Evolutionary conservation across 2,113 vertebrate genomes (phyloP), one percentile per base, ranked within the genome.

Genomic region (Anolis carolinensis): DNA sequence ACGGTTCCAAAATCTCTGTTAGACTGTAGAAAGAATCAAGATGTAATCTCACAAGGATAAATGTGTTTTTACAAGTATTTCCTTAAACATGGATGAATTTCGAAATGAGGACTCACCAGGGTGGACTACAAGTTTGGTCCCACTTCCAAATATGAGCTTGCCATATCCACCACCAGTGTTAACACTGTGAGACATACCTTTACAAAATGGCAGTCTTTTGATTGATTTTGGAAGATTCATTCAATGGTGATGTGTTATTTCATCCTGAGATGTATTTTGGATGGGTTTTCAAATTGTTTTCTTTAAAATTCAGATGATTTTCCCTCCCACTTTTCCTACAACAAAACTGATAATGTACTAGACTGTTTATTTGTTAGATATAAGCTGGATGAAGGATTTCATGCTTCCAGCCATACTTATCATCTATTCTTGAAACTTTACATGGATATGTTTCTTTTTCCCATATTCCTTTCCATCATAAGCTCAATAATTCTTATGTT

Each of bases 131-230:
- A 94, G 88, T 55, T 80, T 1, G 16, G 91, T 93, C 8, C 94
- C 94, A 50, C 87, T 84, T 89, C 93, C 95, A 94, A 96, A 95
- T 0, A 52, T 79, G 44, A 73, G 13, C 84, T 88, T 92, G 0
- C 0, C 1, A 9, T 82, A 90, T 36, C 88, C 92, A 18, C 84
- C 91, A 11, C 80, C 84, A 88, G 21, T 44, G 39, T 44, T 2
- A 81, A 82, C 91, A 94, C 74, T 85, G 68, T 86, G 86, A 86
- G 89, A 78, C 59, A 82, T 82, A 27, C 48, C 81, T 93, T 84
- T 92, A 91, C 91, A 89, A 93, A 94, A 95, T 90, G 0, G 1
- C 16, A 34, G 30, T 36, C 63, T 68, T 68, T 10, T 11, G 23
- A 39, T 14, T 2, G 50, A 21, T 59, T 8, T 30, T 21, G 55